A percentile compares a stretch with the other conserved stretches of the same genome.
Evolutionary conservation across 2,113 vertebrate species (phyloP).

Genomic region (Cygnus atratus): DNA sequence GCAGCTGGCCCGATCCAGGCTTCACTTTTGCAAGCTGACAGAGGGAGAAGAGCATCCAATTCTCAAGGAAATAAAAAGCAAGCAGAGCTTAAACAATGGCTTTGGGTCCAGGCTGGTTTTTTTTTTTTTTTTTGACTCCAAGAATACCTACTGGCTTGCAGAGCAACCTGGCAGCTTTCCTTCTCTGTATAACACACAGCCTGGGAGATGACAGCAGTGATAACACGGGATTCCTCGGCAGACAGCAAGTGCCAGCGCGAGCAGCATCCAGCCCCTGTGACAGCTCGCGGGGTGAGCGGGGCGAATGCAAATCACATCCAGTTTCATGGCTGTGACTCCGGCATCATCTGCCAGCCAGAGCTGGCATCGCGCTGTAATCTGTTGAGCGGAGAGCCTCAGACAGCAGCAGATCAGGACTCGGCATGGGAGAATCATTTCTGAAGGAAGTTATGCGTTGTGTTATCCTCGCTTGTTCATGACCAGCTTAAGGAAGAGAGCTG

Average conservation of each 20-base stretch:
- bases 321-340: not conserved
- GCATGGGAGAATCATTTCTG: not conserved
- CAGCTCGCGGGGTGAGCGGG: not conserved
- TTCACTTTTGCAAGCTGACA: not conserved
- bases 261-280: not conserved
- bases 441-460: not conserved
- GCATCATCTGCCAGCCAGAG: not conserved
- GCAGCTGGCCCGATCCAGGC: not conserved
- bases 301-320: not conserved
- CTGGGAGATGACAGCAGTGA: not conserved
- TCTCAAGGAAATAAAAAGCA: not conserved
- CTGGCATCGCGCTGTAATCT: not conserved
- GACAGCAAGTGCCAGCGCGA: not conserved
- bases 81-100: not conserved
- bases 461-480: not conserved
- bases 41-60: not conserved
- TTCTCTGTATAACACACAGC: not conserved
- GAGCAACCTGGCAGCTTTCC: not conserved
- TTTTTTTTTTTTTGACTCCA: not conserved
- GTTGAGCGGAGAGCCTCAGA: not conserved
- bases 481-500: not conserved
- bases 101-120: not conserved
- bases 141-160: slow-evolving; percentile 5
- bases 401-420: not conserved
- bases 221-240: not conserved